Evolutionary conservation across 1,140 invertebrate genomes (phyloP), one percentile per base, ranked within the genome.

Genomic region (Polypedilum pembai): DNA sequence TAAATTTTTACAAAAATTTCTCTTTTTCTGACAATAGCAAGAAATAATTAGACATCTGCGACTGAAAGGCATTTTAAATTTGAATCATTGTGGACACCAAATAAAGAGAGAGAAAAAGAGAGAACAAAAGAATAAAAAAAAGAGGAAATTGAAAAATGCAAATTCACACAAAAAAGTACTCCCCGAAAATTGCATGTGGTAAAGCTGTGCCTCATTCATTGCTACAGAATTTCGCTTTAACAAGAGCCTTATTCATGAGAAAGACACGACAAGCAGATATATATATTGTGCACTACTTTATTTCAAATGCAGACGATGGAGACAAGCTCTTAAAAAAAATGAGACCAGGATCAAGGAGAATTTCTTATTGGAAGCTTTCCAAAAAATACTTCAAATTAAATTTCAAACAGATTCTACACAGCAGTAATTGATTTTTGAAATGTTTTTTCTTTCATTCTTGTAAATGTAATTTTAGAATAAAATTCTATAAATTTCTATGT

Each of bases 381-480:
- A 69, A 69, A 69, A 18, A 21, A 8, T 69, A 18, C 18, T 18
- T 21, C 7, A 69, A 69, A 69, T 69, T 69, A 18, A 69, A 69
- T 69, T 69, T 21, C 15, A 18, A 69, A 18, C 65, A 69, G 65
- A 69, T 69, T 69, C 7, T 20, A 7, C 17, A 18, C 17, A 21
- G 65, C 65, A 69, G 18, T 69, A 69, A 69, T 69, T 69, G 65
- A 69, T 69, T 69, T 69, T 69, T 21, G 15, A n/a, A 56, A 56
- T 56, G n/a, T 56, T 56, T 56, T 56, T 12, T 56, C 45, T 56
- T 56, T 33, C 24, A 33, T 33, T 33, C 24, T n/a, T n/a, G n/a
- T 33, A 33, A 5, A 33, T 33, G 24, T 3, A 33, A 33, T 33
- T 33, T 33, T 33, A 33, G 5, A 33, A 33, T 33, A 33, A 33